phyloP scores from a whole-genome alignment of 2,113 vertebrate species.

The Gracilinanus agilis region DNA sequence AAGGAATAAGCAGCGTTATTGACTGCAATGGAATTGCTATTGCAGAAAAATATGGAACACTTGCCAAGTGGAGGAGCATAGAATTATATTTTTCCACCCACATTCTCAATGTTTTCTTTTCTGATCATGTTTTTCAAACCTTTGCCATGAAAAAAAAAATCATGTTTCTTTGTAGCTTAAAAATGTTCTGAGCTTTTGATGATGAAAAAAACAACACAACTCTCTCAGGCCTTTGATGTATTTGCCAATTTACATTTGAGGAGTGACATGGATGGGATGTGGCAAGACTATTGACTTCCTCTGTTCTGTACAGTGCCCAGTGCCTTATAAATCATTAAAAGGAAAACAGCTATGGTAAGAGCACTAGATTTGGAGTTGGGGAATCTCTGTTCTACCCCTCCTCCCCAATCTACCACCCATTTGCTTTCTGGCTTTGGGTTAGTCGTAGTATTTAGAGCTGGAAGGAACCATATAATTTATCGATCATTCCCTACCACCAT shows the following conservation, averaged over 20 bases:
- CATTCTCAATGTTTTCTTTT: background rate
- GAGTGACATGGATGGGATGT: background rate
- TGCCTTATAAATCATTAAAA: background rate
- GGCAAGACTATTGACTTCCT: constrained; percentile 1
- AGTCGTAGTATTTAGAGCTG: background rate
- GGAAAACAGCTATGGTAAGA: background rate
- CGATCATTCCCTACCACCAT: background rate
- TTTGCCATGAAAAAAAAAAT: background rate
- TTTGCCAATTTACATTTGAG: background rate
- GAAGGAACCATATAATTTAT: background rate
- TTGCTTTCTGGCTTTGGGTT: background rate
- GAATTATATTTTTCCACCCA: background rate
- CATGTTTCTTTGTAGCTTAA: background rate
- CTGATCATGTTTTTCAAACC: background rate
- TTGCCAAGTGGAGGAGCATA: background rate
- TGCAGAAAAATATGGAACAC: background rate
- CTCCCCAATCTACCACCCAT: background rate
- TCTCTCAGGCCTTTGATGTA: background rate
- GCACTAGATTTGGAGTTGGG: background rate
- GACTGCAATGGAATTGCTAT: background rate
- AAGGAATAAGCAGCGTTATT: background rate
- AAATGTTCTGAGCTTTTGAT: background rate
- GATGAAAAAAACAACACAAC: background rate
- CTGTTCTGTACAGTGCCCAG: background rate
- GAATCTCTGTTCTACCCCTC: background rate